These are phyloP conservation scores for Leptoteleia sp. DNA, from an alignment of 1,140 invertebrate genomes.

Conservation along the genomic window DNA sequence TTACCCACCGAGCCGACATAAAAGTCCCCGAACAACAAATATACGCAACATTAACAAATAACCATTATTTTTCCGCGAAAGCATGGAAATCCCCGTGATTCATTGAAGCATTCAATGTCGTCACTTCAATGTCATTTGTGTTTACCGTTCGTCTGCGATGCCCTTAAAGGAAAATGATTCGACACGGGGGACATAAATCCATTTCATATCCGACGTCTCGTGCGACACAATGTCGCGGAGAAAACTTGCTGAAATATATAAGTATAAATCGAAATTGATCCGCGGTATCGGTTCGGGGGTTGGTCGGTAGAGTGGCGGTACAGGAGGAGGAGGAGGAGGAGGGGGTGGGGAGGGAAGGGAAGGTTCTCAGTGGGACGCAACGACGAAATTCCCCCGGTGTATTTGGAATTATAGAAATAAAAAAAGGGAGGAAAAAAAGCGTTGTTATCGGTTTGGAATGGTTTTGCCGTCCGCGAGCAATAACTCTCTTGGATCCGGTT, in stretches of 20 bases:
- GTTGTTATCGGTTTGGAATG: slow-evolving; percentile 15
- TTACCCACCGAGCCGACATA: no score
- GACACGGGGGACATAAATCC: slow-evolving; percentile 52
- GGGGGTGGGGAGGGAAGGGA: neutral
- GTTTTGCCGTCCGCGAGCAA: slow-evolving; percentile 1
- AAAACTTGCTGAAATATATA: slow-evolving; percentile 22
- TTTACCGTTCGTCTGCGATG: slow-evolving; percentile 42
- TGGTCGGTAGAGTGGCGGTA: no score
- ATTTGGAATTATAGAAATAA: slow-evolving; percentile 36
- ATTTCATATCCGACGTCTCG: slow-evolving; percentile 48
- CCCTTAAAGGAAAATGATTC: slow-evolving; percentile 63
- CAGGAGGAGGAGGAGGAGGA: neutral
- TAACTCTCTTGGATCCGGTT: slow-evolving; percentile 47
- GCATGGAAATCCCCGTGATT: slow-evolving; percentile 29
- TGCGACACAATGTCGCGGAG: slow-evolving; percentile 38
- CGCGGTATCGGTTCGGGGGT: no score
- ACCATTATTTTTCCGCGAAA: no score
- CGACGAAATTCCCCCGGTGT: neutral
- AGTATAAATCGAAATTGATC: slow-evolving; percentile 52
- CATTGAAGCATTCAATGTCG: slow-evolving; percentile 55
- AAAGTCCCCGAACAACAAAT: no score
- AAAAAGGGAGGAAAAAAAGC: slow-evolving; percentile 36
- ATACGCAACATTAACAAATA: no score
- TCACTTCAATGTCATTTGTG: slow-evolving; percentile 60
- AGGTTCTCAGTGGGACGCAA: neutral